A percentile compares a stretch with the other conserved stretches of the same genome.
Conservation (phyloP, 2,113 vertebrate genomes). For the Leuciscus idus region DNA sequence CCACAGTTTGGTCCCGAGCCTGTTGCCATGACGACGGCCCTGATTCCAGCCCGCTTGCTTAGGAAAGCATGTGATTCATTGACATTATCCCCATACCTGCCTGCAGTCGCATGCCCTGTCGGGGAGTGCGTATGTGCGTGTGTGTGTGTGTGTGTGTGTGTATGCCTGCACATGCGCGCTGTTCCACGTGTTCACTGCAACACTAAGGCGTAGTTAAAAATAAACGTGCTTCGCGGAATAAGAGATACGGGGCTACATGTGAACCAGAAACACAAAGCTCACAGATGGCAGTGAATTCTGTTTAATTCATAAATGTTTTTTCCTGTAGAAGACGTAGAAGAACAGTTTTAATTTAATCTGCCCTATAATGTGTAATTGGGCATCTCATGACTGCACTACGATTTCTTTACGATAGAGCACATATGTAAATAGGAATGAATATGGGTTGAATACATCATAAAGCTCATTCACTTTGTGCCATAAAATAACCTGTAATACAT, state of each 20-base stretch:
- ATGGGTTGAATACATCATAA: conserved; percentile 7
- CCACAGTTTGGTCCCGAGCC: conserved; percentile 70
- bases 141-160: not conserved
- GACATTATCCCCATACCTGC: conserved; percentile 71
- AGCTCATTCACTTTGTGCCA: not conserved
- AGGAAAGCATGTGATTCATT: conserved; percentile 66
- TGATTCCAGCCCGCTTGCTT: conserved; percentile 59
- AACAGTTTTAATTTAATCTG: not conserved
- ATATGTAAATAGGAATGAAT: not conserved
- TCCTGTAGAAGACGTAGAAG: not conserved
- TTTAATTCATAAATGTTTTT: not conserved
- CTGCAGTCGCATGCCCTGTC: conserved; percentile 46
- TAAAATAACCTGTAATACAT: not conserved
- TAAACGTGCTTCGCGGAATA: conserved; percentile 16
- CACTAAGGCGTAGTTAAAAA: conserved; percentile 13
- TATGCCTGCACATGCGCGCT: conserved; percentile 13
- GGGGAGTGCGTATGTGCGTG: not conserved
- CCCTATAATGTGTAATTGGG: not conserved
- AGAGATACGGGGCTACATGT: conserved; percentile 22
- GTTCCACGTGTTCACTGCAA: conserved; percentile 34
- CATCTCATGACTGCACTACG: not conserved
- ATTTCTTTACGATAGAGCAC: not conserved
- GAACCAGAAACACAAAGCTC: conserved; percentile 14
- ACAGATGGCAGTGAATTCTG: not conserved
- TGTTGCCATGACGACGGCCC: conserved; percentile 78